These are phyloP conservation scores for Cirrhinus molitorella DNA, from an alignment of 2,797 vertebrate species.

Conservation along the genomic window DNA sequence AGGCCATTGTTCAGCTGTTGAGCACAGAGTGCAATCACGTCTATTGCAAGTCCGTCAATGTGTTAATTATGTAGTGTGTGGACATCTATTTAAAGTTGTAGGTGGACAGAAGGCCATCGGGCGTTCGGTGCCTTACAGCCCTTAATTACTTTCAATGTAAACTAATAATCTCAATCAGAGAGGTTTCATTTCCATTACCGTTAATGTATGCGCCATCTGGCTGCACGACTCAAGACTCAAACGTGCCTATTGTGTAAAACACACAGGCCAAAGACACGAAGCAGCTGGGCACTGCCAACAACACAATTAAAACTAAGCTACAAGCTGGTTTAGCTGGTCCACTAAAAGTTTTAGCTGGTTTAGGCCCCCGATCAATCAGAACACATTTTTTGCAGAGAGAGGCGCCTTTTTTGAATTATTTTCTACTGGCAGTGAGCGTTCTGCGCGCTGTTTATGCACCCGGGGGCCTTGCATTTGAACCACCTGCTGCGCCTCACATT, in stretches of 20 bases:
- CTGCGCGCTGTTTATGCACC: background rate
- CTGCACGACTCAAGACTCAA: constrained; percentile 40
- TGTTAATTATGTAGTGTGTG: background rate
- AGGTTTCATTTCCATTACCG: constrained; percentile 49
- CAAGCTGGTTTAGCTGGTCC: background rate
- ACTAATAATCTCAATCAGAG: constrained; percentile 46
- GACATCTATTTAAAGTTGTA: constrained; percentile 23
- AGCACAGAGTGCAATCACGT: background rate
- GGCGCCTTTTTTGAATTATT: background rate
- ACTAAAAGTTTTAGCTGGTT: background rate
- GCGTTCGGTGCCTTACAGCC: constrained; percentile 3
- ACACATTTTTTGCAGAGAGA: background rate
- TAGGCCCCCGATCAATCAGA: background rate
- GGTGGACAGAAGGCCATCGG: constrained; percentile 25
- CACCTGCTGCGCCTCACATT: background rate
- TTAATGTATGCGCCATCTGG: constrained; percentile 53
- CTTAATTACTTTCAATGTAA: constrained; percentile 26
- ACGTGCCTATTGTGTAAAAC: constrained; percentile 45
- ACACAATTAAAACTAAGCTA: background rate
- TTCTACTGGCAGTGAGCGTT: background rate
- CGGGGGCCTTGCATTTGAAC: background rate
- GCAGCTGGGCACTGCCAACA: constrained; percentile 14
- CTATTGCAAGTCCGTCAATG: background rate
- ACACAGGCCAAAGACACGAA: constrained; percentile 30
- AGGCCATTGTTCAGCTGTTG: background rate